Base-by-base conservation (phyloP, 1,140 invertebrate species). In the Drosophila oshimai region DNA sequence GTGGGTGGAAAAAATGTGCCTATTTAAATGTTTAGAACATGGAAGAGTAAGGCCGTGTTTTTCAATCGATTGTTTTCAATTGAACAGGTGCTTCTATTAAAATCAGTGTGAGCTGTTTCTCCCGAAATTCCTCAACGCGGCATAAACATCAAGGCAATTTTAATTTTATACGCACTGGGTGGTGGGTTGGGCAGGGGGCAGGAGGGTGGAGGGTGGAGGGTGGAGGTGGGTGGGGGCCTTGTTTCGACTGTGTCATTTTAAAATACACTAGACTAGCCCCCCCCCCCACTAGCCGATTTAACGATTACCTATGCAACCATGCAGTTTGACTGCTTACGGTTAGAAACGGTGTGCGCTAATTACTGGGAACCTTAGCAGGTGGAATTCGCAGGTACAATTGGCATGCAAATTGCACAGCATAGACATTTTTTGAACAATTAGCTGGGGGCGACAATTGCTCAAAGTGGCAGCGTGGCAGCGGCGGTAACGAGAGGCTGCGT, bases 271-370 rank as follows among this genome's bases (percentile, higher is more conserved):
- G 15, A 18, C 13, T 22, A 4, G 13, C 2, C 20, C 10, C 22
- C 13, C 46, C 28, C 9, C 31, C 6, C n/a, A n/a, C n/a, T n/a
- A n/a, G 50, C 9, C 57, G 28, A 57, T 61, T 55, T 18, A 26
- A 36, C 10, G 28, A 60, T 60, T 60, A 62, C 37, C 53, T 36
- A 62, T 62, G 58, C 58, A 62, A 62, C 60, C 60, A 62, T 60
- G 58, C 54, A 60, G 37, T 36, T 33, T 22, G 58, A 58, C 58
- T 28, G 51, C 10, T 57, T 33, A 15, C 57, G 18, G 44, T 49
- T 64, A 62, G 36, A 20, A 61, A 31, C 60, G 18, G 37, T 41
- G 17, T 28, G 39, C 12, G 20, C 60, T 60, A 60, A 62, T 62
- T 60, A 41, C 15, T 12, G 22, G 20, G 12, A 44, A 18, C 29